A percentile compares a stretch with the other conserved stretches of the same genome.
Conservation (phyloP, 2,113 vertebrate species). For the Haemorhous mexicanus region DNA sequence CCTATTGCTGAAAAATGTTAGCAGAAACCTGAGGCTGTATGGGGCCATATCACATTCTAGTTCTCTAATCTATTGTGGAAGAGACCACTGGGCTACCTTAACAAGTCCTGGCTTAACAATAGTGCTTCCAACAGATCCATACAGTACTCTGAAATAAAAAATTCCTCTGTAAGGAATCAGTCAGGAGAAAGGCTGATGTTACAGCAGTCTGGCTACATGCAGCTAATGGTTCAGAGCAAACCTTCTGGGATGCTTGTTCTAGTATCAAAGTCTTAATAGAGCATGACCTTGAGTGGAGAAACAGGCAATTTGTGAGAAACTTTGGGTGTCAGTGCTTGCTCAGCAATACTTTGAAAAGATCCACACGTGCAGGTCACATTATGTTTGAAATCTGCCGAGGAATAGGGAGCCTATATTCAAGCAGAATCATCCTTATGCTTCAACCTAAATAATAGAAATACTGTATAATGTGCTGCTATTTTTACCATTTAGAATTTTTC, state of each 20-base stretch:
- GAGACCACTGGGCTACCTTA: not conserved
- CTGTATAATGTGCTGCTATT: not conserved
- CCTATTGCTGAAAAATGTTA: not conserved
- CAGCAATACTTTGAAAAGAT: not conserved
- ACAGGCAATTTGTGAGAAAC: not conserved
- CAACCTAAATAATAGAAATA: not conserved
- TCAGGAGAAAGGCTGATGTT: not conserved
- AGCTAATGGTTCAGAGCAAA: not conserved
- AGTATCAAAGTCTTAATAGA: not conserved
- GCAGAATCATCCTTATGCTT: not conserved
- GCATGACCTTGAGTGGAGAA: not conserved
- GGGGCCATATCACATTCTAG: not conserved
- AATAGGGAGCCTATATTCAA: not conserved
- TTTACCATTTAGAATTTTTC: not conserved
- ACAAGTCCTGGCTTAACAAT: not conserved
- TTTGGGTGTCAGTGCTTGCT: not conserved
- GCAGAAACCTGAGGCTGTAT: not conserved
- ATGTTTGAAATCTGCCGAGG: not conserved
- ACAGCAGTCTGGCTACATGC: not conserved
- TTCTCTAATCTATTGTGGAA: not conserved
- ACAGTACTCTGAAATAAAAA: not conserved
- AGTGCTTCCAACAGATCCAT: not conserved
- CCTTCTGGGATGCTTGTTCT: not conserved
- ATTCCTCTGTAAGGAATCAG: not conserved
- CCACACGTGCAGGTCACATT: not conserved